Evolutionary conservation across 1,140 invertebrate genomes (phyloP).

Genomic region (Trissolcus basalis): DNA sequence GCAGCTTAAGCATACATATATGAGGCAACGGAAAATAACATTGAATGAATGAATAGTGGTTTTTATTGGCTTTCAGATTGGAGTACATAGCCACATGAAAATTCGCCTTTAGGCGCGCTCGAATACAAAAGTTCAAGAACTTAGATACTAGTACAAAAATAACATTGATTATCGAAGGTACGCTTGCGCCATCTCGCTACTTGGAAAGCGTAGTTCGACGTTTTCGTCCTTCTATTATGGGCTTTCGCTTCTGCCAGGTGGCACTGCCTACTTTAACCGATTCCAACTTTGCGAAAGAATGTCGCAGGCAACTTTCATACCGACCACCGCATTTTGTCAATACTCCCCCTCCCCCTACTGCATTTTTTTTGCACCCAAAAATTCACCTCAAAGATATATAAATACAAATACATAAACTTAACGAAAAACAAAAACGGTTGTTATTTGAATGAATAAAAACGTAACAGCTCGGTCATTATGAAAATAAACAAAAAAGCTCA

Average conservation of each 20-base stretch:
- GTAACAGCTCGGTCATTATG: too few species aligned
- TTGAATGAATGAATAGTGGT: too few species aligned
- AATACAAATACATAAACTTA: too few species aligned
- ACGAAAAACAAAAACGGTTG: too few species aligned
- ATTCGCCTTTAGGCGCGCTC: too few species aligned
- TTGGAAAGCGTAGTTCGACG: conserved; percentile 55
- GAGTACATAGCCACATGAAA: too few species aligned
- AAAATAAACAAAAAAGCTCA: neutral
- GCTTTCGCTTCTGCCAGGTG: conserved; percentile 55
- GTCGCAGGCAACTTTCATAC: conserved; percentile 52
- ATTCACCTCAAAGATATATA: too few species aligned
- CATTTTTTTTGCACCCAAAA: conserved; percentile 8
- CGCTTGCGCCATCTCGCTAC: conserved; percentile 60
- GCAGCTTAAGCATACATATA: conserved; percentile 8
- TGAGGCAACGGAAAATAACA: conserved; percentile 6
- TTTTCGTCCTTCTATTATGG: conserved; percentile 49
- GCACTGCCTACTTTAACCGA: conserved; percentile 59
- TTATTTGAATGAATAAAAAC: too few species aligned
- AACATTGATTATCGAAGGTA: conserved; percentile 57
- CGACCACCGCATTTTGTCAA: conserved; percentile 45
- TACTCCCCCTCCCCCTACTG: conserved; percentile 19
- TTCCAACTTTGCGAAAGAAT: conserved; percentile 47
- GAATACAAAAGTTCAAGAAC: too few species aligned
- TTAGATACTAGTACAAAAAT: too few species aligned
- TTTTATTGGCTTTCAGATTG: too few species aligned